Evolutionary conservation across 2,888 invertebrate genomes (phyloP).

Genomic region (Tetranychus truncatus): DNA sequence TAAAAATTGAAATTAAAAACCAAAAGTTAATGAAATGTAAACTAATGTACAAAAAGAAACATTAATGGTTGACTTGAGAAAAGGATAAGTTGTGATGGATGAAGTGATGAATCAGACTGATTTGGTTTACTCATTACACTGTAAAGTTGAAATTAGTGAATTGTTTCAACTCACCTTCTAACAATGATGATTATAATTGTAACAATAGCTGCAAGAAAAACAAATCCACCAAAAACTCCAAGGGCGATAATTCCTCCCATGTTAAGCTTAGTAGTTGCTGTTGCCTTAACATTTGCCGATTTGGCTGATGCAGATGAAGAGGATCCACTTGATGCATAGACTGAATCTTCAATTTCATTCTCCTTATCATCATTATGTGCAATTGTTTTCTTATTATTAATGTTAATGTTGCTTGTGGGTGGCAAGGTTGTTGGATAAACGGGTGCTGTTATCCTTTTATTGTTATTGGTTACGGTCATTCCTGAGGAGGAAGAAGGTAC

Average conservation of each 20-base stretch:
- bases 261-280: constrained; percentile 20
- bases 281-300: constrained; percentile 11
- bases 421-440: background rate
- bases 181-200: constrained; percentile 72
- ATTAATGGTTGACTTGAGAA: no score
- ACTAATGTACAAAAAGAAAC: no score
- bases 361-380: constrained; percentile 3
- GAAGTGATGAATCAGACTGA: no score
- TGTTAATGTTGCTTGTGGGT: background rate
- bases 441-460: background rate
- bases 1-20: no score
- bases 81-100: no score
- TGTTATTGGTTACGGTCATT: background rate
- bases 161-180: constrained; percentile 47
- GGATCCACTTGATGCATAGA: constrained; percentile 8
- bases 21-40: no score
- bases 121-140: no score
- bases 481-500: background rate
- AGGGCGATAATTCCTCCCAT: constrained; percentile 61
- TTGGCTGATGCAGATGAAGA: constrained; percentile 5
- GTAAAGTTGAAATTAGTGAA: background rate
- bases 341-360: constrained; percentile 19
- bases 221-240: constrained; percentile 73
- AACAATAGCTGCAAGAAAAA: constrained; percentile 68
- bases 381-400: background rate